Conservation (phyloP, 30 jellyfish, hydroid and myxozoan genomes). For the Nemopilema nomurai region DNA sequence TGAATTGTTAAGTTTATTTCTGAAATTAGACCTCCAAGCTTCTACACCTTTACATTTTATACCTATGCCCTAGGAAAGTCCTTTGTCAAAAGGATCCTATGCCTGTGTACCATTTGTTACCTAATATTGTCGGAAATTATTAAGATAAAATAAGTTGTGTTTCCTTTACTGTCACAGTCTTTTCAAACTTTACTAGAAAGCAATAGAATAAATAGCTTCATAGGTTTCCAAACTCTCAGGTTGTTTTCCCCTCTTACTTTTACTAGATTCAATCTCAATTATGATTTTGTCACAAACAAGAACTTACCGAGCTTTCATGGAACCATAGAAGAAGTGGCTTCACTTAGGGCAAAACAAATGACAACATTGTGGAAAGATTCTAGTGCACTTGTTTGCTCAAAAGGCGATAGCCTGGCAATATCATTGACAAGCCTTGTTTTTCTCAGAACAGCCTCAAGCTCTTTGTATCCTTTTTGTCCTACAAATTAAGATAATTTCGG, state of each 20-base stretch:
- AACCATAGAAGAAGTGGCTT: background rate
- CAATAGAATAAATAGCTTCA: background rate
- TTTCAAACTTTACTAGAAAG: background rate
- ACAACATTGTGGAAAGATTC: background rate
- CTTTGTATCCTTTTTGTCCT: background rate
- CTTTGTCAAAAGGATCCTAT: background rate
- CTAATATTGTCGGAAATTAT: background rate
- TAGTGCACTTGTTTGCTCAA: background rate
- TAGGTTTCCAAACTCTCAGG: background rate
- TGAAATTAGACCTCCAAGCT: background rate
- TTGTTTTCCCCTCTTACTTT: background rate
- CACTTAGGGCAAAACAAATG: background rate
- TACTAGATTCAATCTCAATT: background rate
- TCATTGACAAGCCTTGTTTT: background rate
- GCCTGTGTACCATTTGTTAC: background rate
- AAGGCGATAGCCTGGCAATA: background rate
- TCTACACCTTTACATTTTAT: background rate
- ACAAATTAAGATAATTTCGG: background rate
- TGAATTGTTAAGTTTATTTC: background rate
- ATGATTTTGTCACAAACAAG: background rate
- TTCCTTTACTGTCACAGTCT: background rate
- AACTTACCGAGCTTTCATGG: background rate
- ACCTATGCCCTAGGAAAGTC: background rate
- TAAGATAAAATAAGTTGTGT: background rate
- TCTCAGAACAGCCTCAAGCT: background rate